Conservation (phyloP, 2,797 vertebrate species). For the Chloroceryle amazona region DNA sequence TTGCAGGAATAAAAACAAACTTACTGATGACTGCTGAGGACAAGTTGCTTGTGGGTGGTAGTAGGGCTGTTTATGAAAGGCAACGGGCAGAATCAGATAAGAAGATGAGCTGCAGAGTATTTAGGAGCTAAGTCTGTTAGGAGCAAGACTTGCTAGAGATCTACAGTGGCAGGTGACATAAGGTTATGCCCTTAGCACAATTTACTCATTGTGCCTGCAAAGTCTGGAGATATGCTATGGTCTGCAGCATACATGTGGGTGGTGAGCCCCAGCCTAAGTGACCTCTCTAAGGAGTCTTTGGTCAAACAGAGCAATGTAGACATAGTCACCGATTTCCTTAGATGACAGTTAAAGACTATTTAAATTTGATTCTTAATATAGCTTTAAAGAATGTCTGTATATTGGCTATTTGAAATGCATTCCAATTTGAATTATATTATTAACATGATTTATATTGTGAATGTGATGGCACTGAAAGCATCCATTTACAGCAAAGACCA, state of each 20-base stretch:
- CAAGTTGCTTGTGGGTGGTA: not conserved
- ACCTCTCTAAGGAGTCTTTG: not conserved
- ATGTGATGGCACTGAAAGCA: not conserved
- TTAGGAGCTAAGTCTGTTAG: not conserved
- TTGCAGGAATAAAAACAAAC: not conserved
- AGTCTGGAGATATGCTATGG: not conserved
- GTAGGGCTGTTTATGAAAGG: not conserved
- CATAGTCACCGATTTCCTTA: not conserved
- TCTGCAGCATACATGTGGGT: not conserved
- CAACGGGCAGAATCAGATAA: not conserved
- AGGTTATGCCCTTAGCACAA: not conserved
- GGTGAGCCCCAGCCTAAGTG: not conserved
- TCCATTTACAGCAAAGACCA: not conserved
- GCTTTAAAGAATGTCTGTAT: not conserved
- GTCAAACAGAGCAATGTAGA: not conserved
- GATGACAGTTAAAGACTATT: not conserved
- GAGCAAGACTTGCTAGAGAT: not conserved
- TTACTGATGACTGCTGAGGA: not conserved
- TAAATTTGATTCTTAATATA: not conserved
- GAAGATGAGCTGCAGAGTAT: not conserved
- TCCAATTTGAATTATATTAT: not conserved
- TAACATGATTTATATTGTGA: not conserved
- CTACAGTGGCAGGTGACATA: not conserved
- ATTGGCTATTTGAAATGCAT: not conserved
- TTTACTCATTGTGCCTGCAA: rapidly evolving